Base-by-base conservation (phyloP, 2,797 vertebrate genomes). In the Dermochelys coriacea region DNA sequence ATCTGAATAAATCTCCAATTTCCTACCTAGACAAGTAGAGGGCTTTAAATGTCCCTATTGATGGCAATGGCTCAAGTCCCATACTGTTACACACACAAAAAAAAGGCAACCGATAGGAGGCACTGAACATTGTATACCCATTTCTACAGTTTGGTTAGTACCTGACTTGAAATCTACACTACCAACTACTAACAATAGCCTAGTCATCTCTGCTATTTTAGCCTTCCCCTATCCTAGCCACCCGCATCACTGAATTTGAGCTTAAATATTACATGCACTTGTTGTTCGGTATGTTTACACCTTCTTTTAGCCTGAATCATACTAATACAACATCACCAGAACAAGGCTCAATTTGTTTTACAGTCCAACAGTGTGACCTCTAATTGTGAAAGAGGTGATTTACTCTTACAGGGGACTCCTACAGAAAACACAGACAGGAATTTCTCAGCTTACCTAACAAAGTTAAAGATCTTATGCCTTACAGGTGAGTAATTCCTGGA, bases 391-490 rank as follows among this genome's bases (percentile, higher is more conserved):
- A 51, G 84, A 41, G 37, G 37, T n/a, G 19, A 37, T 71, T 71
- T 74, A 11, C 64, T 93, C 59, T 89, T 91, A 31, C 85, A 83
- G 45, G 16, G 91, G 37, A 90, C 80, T 82, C 78, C 54, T 34
- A 84, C 51, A 85, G 51, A 85, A 91, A 90, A 78, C 11, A 31
- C 68, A 57, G 21, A 88, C 82, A 85, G 85, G 2, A 51, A 91
- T 51, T 52, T 52, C 93, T 91, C 84, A 78, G 85, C 80, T 54
- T 91, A 75, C 51, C 68, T 80, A 81, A 86, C 49, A 93, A 85
- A 87, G 90, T 19, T 87, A 45, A 90, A 6, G 21, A 54, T 41
- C 12, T 15, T 29, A 2, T 41, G 37, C 29, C 37, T 37, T 11
- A 54, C n/a, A 41, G 3, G 15, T 71, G 47, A 84, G 41, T 14